These are phyloP conservation scores for Phylloscopus trochiloides DNA, from an alignment of 2,113 vertebrate genomes.

Conservation along the genomic window DNA sequence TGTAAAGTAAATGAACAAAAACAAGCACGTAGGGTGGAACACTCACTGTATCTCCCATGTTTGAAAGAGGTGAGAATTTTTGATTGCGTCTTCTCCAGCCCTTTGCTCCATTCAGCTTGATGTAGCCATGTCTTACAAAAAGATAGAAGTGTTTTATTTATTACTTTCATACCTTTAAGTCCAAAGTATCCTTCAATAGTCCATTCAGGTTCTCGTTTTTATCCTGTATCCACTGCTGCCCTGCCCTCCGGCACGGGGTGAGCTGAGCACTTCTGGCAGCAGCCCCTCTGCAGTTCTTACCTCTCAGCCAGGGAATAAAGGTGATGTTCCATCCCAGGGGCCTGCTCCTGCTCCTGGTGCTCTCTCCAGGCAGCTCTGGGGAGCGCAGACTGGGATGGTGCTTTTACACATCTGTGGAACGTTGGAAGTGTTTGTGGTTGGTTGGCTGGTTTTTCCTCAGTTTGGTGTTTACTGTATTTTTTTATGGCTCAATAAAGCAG, in stretches of 20 bases:
- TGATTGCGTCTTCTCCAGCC: background rate
- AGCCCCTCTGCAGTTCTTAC: rapidly evolving
- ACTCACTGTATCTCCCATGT: background rate
- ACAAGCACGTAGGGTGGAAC: conserved; percentile 29
- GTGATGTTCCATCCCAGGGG: background rate
- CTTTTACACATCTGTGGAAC: background rate
- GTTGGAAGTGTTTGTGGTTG: background rate
- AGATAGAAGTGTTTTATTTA: conserved; percentile 27
- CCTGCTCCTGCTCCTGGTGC: background rate
- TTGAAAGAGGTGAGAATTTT: background rate
- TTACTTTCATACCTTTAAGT: conserved; percentile 7
- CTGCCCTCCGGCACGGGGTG: background rate
- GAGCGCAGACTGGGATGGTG: background rate
- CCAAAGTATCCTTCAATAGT: background rate
- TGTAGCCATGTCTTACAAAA: conserved; percentile 36
- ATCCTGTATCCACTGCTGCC: background rate
- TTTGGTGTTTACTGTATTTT: background rate
- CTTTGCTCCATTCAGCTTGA: background rate
- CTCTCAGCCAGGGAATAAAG: background rate
- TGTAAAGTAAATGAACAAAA: conserved; percentile 67
- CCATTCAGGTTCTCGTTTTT: background rate
- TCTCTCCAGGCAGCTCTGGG: background rate
- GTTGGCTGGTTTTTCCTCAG: background rate
- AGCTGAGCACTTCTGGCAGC: background rate
- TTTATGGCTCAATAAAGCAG: background rate